Evolutionary conservation across 2,797 vertebrate species (phyloP).

Genomic region (Philypnodon macrostomus): DNA sequence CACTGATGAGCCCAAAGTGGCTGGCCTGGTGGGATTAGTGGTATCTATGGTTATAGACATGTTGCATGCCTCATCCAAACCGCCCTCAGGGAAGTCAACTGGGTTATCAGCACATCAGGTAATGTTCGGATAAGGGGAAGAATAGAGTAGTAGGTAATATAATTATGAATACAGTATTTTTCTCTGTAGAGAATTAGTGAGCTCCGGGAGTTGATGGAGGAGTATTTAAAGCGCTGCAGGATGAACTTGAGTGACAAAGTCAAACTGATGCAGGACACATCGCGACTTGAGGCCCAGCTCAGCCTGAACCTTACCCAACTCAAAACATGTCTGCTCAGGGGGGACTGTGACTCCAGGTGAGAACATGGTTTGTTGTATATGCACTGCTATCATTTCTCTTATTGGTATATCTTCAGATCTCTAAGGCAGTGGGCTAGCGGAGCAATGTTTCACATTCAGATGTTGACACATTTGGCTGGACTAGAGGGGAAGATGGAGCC

Average conservation of each 20-base stretch:
- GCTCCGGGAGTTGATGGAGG: slow-evolving; percentile 72
- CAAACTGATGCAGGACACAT: slow-evolving; percentile 58
- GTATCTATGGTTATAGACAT: slow-evolving; percentile 71
- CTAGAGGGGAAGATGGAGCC: slow-evolving; percentile 55
- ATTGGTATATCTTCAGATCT: slow-evolving; percentile 40
- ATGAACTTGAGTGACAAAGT: slow-evolving; percentile 59
- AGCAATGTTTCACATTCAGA: slow-evolving; percentile 68
- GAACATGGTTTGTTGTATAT: background rate
- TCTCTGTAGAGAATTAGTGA: slow-evolving; percentile 51
- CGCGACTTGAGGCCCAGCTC: slow-evolving; percentile 66
- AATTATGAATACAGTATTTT: background rate
- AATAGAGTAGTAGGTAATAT: background rate
- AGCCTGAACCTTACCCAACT: slow-evolving; percentile 71
- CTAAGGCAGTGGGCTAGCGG: slow-evolving; percentile 70
- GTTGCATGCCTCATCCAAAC: slow-evolving; percentile 48
- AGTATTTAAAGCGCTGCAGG: slow-evolving; percentile 71
- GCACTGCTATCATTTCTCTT: background rate
- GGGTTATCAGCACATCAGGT: slow-evolving; percentile 57
- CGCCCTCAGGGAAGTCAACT: slow-evolving; percentile 22
- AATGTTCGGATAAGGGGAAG: background rate
- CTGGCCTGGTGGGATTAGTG: slow-evolving; percentile 63
- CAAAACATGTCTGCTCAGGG: slow-evolving; percentile 61
- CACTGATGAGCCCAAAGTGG: slow-evolving; percentile 67
- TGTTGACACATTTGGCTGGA: slow-evolving; percentile 65
- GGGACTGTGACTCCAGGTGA: slow-evolving; percentile 66